Evolutionary conservation across 2,797 vertebrate species (phyloP), one percentile per base, ranked within the genome.

Genomic region (Antrozous pallidus): DNA sequence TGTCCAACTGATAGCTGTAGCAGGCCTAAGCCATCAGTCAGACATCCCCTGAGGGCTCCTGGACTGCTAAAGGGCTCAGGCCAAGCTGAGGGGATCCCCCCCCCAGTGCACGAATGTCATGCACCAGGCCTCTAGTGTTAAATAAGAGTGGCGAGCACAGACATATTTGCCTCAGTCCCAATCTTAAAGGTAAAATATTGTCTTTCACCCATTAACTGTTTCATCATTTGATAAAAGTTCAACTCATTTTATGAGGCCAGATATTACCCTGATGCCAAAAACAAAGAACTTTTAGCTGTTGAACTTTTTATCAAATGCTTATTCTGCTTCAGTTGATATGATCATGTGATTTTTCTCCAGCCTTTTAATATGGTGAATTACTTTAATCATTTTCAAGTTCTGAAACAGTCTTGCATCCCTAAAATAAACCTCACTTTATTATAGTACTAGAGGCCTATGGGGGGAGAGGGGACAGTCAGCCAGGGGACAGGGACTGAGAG

Each of bases 231-330:
- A n/a, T n/a, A n/a, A n/a, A n/a, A n/a, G n/a, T n/a, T n/a, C n/a
- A 63, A 49, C 24, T 88, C 26, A 67, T 77, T 54, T 77, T 78
- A 54, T 88, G 20, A 88, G 20, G 47, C 36, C 28, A 61, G 56
- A 42, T 61, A 80, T 61, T 79, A 54, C 9, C 20, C 54, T 67
- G 8, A 88, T 88, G 20, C 33, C 45, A n/a, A 88, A 78, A 67
- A 65, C 28, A 88, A 70, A 54, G 31, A 33, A n/a, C n/a, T n/a
- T n/a, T 89, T 89, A 88, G 36, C 13, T 88, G 13, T 20, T 69
- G 47, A 88, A 69, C 61, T 69, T 78, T 54, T 54, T 54, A 22
- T 78, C 47, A 88, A 69, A 78, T 88, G 47, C 20, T 54, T 78
- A 69, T 69, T 79, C 74, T 78, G 14, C 33, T 31, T 88, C 36